Evolutionary conservation across 2,113 vertebrate species (phyloP), one percentile per base, ranked within the genome.

Genomic region (Bufo gargarizans): DNA sequence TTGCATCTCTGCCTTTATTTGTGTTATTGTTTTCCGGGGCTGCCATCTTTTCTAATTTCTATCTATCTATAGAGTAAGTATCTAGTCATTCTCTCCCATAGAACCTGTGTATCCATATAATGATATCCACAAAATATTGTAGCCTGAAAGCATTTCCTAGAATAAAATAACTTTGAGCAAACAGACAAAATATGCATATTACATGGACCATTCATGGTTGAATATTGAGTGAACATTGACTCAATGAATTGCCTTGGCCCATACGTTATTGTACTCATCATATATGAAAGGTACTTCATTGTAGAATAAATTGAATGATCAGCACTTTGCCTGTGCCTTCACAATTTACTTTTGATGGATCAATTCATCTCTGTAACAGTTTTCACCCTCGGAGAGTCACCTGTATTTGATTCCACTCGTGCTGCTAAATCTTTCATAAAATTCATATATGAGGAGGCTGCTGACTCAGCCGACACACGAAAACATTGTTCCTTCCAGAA

Each of bases 371-470:
- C 82, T 78, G 87, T 88, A 89, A 89, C 81, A 65, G 50, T 58
- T 22, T 63, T 89, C 87, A 88, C 81, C 82, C 71, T 77, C 61
- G 16, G 72, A 84, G 63, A 84, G 59, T 50, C 87, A 89, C 87
- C 87, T 89, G 87, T 69, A 84, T 89, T 84, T 84, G 72, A 77
- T 84, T 89, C 63, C 59, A 58, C 72, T 84, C 9, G 77, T 84
- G 81, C 82, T 84, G 82, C 82, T 89, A 84, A 89, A 89, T 89
- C 81, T 89, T 89, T 89, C 82, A 89, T 89, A 82, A 89, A 84
- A 84, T 89, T 89, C 87, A 78, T 89, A 84, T 78, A 89, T 84
- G 81, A 84, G 87, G 47, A n/a, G 19, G 22, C 71, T 50, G 87
- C 87, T 89, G 87, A 89, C 59, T 89, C 87, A 89, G 87, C 87